Base-by-base conservation (phyloP, 2,113 vertebrate genomes). In the Thryonomys swinderianus region DNA sequence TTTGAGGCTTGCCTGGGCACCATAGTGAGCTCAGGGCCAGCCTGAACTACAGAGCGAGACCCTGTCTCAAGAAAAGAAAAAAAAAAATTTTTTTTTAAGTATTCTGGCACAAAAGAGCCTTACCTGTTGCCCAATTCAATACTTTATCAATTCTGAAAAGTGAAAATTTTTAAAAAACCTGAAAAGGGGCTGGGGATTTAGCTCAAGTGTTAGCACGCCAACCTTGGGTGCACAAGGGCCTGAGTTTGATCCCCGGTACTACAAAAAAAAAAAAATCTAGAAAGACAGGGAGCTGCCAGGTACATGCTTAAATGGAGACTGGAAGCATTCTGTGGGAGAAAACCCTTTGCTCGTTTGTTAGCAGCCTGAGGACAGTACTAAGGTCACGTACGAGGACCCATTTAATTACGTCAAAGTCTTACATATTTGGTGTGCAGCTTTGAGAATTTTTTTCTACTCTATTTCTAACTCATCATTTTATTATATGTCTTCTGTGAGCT, bases 381-480 rank as follows among this genome's bases (percentile, higher is more conserved):
- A 79, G 17, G 27, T 88, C 16, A 27, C 86, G 23, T 57, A 37
- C 7, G 74, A 73, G n/a, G 11, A 20, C n/a, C 55, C 42, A 30
- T 95, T 90, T 42, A 64, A 34, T 82, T 51, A 95, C 91, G 32
- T 80, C 59, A 59, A 83, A 93, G 20, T 82, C 12, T 87, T 69
- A 64, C 4, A 12, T 17, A 40, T 25, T 57, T 88, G 79, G 18
- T 42, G 11, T 88, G 48, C n/a, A 27, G 5, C 21, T 62, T 48
- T 82, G 53, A 81, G 87, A 37, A 83, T 85, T 88, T 73, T 55
- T 91, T 90, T 79, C 48, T 86, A 42, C 3, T 37, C 1, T 45
- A 16, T 40, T 94, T 78, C 25, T 76, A 78, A 25, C 71, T 83
- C 55, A 78, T 57, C 64, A 34, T 27, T 91, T 48, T 85, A 74